These are phyloP conservation scores for Acanthosepion esculentum DNA, from an alignment of 2,888 invertebrate species.

Conservation along the genomic window DNA sequence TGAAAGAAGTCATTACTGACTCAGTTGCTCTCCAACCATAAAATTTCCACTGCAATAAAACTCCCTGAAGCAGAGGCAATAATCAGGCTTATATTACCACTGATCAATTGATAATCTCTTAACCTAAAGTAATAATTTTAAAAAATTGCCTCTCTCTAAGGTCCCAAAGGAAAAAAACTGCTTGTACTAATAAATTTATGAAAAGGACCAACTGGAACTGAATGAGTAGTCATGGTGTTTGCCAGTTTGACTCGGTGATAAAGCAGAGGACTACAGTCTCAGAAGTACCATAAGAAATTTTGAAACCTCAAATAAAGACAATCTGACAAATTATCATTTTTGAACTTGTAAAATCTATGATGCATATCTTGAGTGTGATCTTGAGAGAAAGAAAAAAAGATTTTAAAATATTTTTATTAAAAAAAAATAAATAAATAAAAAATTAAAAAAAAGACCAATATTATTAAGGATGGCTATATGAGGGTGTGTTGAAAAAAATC, in stretches of 20 bases:
- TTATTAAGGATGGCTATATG: no score
- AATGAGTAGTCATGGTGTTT: background rate
- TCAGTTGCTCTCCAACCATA: background rate
- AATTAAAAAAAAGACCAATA: no score
- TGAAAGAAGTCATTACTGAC: background rate
- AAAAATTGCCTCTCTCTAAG: background rate
- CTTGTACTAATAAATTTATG: background rate
- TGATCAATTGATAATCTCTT: background rate
- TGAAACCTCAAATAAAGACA: no score
- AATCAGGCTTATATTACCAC: background rate
- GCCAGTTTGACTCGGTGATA: background rate
- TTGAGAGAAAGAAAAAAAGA: no score
- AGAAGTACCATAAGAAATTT: background rate
- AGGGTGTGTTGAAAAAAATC: no score
- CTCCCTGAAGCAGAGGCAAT: background rate
- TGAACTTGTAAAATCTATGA: no score
- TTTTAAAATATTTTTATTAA: no score
- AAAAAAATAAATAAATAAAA: no score
- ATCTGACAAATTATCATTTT: no score
- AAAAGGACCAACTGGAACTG: background rate
- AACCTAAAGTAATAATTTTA: background rate
- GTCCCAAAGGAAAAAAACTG: background rate
- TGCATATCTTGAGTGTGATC: no score
- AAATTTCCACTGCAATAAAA: background rate
- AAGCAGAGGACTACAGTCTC: background rate